phyloP scores from a whole-genome alignment of 2,113 vertebrate species.

The Phoenicopterus ruber region DNA sequence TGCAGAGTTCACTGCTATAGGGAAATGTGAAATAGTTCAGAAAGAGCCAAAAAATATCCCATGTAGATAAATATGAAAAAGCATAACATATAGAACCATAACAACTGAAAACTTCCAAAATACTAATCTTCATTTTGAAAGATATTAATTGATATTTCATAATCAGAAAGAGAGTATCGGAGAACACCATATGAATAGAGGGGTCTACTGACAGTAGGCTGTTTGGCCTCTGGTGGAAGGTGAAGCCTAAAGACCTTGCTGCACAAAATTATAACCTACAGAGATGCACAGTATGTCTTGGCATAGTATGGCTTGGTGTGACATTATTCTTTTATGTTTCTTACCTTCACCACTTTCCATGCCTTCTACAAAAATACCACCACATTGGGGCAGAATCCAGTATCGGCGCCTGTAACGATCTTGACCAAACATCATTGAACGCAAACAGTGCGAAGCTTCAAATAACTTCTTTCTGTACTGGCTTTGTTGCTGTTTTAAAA shows the following conservation, averaged over 20 bases:
- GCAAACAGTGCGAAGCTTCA: constrained; percentile 87
- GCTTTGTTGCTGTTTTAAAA: constrained; percentile 85
- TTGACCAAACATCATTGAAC: constrained; percentile 92
- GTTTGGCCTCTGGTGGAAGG: neutral
- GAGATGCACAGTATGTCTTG: neutral
- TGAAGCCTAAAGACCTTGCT: neutral
- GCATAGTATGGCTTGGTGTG: neutral
- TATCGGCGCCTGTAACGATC: constrained; percentile 92
- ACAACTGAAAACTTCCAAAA: neutral
- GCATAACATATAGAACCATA: rapidly evolving
- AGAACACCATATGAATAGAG: neutral
- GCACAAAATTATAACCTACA: neutral
- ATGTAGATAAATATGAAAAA: neutral
- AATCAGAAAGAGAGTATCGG: neutral
- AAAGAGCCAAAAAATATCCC: neutral
- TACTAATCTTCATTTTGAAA: neutral
- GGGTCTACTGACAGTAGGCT: neutral
- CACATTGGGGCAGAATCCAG: constrained; percentile 92
- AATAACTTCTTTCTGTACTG: constrained; percentile 91
- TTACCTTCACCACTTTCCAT: constrained; percentile 90
- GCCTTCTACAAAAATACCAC: constrained; percentile 91
- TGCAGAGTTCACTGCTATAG: neutral
- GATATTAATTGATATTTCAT: neutral
- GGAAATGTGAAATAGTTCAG: neutral
- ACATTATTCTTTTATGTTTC: neutral